These are phyloP conservation scores for Laticauda colubrina DNA, from an alignment of 2,113 vertebrate genomes.

Conservation along the genomic window DNA sequence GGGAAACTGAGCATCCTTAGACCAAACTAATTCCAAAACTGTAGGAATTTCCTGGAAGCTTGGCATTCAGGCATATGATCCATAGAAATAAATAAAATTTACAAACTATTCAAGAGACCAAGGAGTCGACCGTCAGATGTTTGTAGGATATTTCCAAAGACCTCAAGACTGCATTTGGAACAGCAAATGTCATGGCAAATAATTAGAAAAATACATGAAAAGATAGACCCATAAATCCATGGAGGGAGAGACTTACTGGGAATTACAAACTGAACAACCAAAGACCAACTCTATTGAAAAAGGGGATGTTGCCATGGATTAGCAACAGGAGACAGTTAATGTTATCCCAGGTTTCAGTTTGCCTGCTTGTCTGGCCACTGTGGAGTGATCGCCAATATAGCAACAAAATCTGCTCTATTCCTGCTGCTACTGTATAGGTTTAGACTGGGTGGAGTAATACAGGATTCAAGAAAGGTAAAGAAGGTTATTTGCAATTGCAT, in stretches of 20 bases:
- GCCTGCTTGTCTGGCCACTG: neutral
- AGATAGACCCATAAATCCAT: neutral
- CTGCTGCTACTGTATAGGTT: neutral
- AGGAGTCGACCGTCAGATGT: neutral
- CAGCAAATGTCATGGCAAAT: neutral
- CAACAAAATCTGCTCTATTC: neutral
- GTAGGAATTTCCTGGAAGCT: neutral
- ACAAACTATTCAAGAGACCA: neutral
- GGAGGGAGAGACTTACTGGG: neutral
- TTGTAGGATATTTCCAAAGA: neutral
- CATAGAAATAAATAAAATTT: neutral
- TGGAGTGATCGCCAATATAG: neutral
- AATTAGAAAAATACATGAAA: conserved; percentile 6
- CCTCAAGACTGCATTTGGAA: neutral
- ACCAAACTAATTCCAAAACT: neutral
- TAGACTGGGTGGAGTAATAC: neutral
- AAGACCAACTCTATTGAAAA: neutral
- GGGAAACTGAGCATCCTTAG: neutral
- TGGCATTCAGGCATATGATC: neutral
- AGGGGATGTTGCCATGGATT: neutral
- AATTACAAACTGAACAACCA: neutral
- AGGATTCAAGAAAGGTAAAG: neutral
- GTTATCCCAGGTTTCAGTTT: neutral
- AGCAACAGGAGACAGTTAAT: neutral
- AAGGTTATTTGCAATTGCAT: neutral